Conservation (phyloP, 2,113 vertebrate genomes). For the Gymnogyps californianus region DNA sequence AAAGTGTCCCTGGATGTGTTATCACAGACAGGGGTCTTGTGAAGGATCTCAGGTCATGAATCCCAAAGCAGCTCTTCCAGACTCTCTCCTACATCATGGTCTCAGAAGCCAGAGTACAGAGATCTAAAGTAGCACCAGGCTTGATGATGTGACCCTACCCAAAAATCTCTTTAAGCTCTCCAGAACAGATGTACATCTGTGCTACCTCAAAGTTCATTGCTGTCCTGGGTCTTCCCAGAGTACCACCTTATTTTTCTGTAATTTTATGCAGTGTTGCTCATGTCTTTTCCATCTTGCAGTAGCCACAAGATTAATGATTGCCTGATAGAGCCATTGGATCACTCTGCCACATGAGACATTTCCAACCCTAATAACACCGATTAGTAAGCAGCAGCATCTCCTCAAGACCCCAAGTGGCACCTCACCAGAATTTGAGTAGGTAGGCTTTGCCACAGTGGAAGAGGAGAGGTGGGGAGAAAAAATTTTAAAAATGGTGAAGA, state of each 20-base stretch:
- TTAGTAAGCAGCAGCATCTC: not conserved
- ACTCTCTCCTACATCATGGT: not conserved
- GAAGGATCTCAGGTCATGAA: not conserved
- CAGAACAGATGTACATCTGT: not conserved
- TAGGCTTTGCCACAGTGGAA: not conserved
- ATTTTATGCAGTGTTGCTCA: not conserved
- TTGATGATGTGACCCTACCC: not conserved
- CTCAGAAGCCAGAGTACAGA: not conserved
- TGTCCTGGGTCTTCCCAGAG: not conserved
- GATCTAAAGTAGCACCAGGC: not conserved
- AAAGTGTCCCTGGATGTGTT: not conserved
- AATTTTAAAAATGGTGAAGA: not conserved
- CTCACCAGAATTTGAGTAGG: not conserved
- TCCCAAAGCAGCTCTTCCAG: not conserved
- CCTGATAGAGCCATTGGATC: not conserved
- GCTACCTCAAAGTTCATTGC: not conserved
- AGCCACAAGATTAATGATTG: not conserved
- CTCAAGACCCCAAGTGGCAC: not conserved
- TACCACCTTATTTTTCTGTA: not conserved
- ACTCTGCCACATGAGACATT: not conserved
- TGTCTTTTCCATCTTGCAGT: not conserved
- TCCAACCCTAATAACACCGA: not conserved
- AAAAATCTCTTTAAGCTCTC: not conserved
- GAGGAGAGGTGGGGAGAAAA: not conserved
- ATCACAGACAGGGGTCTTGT: not conserved